Evolutionary conservation across 2,113 vertebrate species (phyloP).

Genomic region (Hyaena hyaena): DNA sequence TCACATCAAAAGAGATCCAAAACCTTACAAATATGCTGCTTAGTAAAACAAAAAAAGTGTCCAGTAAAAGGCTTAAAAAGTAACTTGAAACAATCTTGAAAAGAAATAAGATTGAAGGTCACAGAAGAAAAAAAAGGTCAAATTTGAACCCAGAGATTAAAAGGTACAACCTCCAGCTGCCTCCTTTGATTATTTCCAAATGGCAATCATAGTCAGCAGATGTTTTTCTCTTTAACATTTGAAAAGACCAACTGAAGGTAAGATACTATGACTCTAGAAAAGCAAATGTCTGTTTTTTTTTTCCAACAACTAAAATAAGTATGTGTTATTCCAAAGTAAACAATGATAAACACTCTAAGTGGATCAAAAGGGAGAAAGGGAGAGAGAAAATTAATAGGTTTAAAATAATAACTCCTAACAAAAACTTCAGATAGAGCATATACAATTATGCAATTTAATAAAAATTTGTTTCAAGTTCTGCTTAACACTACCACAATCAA

Average conservation of each 20-base stretch:
- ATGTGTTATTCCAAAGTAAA: constrained; percentile 45
- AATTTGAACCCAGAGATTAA: constrained; percentile 77
- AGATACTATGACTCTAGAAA: constrained; percentile 60
- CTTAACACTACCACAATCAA: constrained; percentile 6
- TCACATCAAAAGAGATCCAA: constrained; percentile 68
- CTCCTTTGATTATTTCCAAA: constrained; percentile 82
- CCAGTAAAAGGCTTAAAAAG: constrained; percentile 66
- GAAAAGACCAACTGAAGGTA: constrained; percentile 72
- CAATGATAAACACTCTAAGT: constrained; percentile 13
- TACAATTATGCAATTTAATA: constrained; percentile 28
- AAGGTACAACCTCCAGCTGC: constrained; percentile 76
- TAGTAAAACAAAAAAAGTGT: constrained; percentile 69
- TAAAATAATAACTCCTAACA: constrained; percentile 43
- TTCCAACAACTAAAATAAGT: constrained; percentile 55
- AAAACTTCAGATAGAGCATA: not conserved
- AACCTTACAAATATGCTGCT: constrained; percentile 64
- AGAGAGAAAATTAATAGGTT: not conserved
- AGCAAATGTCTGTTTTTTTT: constrained; percentile 54
- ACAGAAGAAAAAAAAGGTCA: constrained; percentile 75
- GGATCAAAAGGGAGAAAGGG: not conserved
- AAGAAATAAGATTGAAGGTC: constrained; percentile 78
- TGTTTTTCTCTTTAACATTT: constrained; percentile 75
- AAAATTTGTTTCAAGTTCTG: constrained; percentile 48
- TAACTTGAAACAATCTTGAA: constrained; percentile 78
- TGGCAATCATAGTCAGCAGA: constrained; percentile 75